phyloP scores from a whole-genome alignment of 2,797 vertebrate species.

The Danionella dracula region DNA sequence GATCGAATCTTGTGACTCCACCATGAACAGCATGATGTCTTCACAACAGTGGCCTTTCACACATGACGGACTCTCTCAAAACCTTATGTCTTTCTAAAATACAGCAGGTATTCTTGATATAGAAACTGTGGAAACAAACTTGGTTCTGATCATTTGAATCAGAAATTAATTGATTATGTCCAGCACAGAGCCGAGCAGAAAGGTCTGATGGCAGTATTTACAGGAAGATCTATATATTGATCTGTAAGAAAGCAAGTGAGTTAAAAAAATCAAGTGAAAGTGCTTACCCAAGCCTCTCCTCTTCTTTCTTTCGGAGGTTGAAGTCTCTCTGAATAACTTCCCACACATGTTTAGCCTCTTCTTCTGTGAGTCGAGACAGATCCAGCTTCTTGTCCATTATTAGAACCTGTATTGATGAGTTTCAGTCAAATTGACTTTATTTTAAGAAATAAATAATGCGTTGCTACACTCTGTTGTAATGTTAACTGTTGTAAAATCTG shows the following conservation, averaged over 20 bases:
- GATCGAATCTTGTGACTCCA: constrained; percentile 60
- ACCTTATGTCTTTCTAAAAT: neutral
- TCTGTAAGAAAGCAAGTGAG: neutral
- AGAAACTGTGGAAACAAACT: neutral
- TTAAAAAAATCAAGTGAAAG: neutral
- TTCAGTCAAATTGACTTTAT: neutral
- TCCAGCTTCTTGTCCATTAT: constrained; percentile 87
- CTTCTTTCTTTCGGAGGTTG: constrained; percentile 83
- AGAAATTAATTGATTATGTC: neutral
- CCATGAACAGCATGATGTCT: constrained; percentile 53
- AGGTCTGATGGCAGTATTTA: neutral
- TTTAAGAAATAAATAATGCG: too few relatives aligned
- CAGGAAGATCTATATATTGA: neutral
- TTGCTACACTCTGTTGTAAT: too few relatives aligned
- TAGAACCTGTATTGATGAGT: neutral
- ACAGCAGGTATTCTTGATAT: neutral
- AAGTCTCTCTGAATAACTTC: constrained; percentile 91
- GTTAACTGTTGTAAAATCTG: too few relatives aligned
- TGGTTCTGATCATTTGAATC: neutral
- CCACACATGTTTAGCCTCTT: constrained; percentile 90
- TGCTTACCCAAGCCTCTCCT: constrained; percentile 82
- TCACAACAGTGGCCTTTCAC: constrained; percentile 55
- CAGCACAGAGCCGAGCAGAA: neutral
- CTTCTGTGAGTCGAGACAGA: constrained; percentile 83
- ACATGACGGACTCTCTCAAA: constrained; percentile 15